phyloP scores from a whole-genome alignment of 2,797 vertebrate genomes.

The Malacoraja senta region DNA sequence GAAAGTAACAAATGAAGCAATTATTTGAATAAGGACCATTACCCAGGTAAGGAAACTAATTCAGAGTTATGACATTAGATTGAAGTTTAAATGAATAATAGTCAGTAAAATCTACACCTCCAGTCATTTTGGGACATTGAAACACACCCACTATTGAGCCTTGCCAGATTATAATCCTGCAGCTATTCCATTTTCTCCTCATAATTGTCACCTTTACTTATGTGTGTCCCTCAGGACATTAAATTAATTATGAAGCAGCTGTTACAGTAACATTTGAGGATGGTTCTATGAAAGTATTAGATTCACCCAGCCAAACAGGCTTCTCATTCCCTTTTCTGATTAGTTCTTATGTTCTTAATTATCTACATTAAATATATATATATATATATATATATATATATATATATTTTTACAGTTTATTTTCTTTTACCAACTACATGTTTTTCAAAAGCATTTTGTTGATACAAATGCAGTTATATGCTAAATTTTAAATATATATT shows the following conservation, averaged over 20 bases:
- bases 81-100: neutral
- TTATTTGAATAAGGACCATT: slow-evolving; percentile 25
- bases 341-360: neutral
- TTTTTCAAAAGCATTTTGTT: neutral
- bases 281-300: neutral
- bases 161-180: neutral
- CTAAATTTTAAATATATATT: too few species aligned
- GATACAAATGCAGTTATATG: neutral
- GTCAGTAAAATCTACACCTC: neutral
- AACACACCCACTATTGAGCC: neutral
- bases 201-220: slow-evolving; percentile 33
- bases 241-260: neutral
- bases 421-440: neutral
- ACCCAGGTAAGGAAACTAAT: slow-evolving; percentile 14
- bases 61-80: neutral
- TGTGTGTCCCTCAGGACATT: neutral
- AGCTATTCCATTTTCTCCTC: neutral
- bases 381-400: too few species aligned
- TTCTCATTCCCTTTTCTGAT: neutral
- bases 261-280: neutral
- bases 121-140: neutral
- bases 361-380: neutral
- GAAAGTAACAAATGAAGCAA: neutral
- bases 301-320: neutral
- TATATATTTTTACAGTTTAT: neutral